Evolutionary conservation across 2,113 vertebrate genomes (phyloP).

Genomic region (Dicrurus megarhynchus): DNA sequence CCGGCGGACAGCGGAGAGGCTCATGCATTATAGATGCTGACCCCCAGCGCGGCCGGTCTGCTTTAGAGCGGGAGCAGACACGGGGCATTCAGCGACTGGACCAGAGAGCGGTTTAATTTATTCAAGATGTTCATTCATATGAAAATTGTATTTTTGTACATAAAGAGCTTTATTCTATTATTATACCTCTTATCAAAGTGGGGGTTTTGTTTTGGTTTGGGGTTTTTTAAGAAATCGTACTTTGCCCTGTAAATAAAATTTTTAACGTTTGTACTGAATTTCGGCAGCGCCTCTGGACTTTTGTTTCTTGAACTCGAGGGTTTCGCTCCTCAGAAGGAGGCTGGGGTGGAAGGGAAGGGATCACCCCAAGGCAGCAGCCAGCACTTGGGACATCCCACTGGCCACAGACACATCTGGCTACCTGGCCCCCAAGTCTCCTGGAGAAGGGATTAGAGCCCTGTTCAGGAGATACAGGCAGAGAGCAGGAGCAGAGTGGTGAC

Average conservation of each 20-base stretch:
- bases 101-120: constrained; percentile 86
- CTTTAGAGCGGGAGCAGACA: constrained; percentile 62
- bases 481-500: constrained; percentile 42
- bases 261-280: constrained; percentile 69
- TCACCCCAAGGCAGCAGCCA: background rate
- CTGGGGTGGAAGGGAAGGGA: background rate
- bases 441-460: constrained; percentile 44
- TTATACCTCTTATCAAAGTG: constrained; percentile 71
- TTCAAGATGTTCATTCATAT: constrained; percentile 86
- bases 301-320: background rate
- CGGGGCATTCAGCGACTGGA: constrained; percentile 65
- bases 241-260: constrained; percentile 78
- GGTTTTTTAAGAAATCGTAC: background rate
- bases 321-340: background rate
- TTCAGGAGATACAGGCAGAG: constrained; percentile 12
- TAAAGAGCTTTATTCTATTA: constrained; percentile 98
- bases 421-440: constrained; percentile 44
- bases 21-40: constrained; percentile 88
- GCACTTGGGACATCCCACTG: background rate
- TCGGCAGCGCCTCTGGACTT: background rate
- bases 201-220: background rate
- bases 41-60: constrained; percentile 66
- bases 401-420: background rate
- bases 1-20: constrained; percentile 73
- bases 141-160: constrained; percentile 97